Evolutionary conservation across 1,140 invertebrate species (phyloP), one percentile per base, ranked within the genome.

Genomic region (Ooceraea biroi): DNA sequence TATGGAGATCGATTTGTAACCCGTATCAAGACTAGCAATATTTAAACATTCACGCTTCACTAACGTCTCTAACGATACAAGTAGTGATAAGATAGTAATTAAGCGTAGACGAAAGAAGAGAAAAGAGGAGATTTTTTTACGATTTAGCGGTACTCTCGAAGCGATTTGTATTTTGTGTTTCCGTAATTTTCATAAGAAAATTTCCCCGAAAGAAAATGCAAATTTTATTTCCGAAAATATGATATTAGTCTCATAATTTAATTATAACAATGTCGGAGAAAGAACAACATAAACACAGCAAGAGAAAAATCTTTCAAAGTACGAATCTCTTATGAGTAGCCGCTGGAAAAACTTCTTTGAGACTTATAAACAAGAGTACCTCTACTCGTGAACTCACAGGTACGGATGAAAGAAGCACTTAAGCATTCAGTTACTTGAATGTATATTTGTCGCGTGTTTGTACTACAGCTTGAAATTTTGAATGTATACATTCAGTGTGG

Each of bases 41-140:
- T 94, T 94, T 94, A 94, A 92, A 93, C 90, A 92, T 92, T 94
- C 92, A 94, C 91, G 92, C 93, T 94, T 94, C 91, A 94, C 92
- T 94, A 94, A 94, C 92, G 91, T 94, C 88, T 94, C 78, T 92
- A 91, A 89, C 83, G 89, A 92, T 92, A 91, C 86, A 91, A 85
- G 44, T 91, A 92, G 87, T 55, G 36, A 82, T 84, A 90, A 84
- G 85, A 46, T 88, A 90, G 84, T 10, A 44, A 86, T 76, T 84
- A 88, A 76, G 73, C 82, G 86, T 86, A 86, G 60, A 52, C n/a
- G 27, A 78, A 85, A 72, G 52, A 55, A 55, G 30, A 44, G 58
- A 87, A 61, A 44, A 14, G 58, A 83, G 52, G 61, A 46, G 41
- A 55, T 41, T 36, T 72, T 72, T 83, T 17, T 66, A 25, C 25